These are phyloP conservation scores for Exocentrus adspersus DNA, from an alignment of 2,888 invertebrate species.

Conservation along the genomic window DNA sequence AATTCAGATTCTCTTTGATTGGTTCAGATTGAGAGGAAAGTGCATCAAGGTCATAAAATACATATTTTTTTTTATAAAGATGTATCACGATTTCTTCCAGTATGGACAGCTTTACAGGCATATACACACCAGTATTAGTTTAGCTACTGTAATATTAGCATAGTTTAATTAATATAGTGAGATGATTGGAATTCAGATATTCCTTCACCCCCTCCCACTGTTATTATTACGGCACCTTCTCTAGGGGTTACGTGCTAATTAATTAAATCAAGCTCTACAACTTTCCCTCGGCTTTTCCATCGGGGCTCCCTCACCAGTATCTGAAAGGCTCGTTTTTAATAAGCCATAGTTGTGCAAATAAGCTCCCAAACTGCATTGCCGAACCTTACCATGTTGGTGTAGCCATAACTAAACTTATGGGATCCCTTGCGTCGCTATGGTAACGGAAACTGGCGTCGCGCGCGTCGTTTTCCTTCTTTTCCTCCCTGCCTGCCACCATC, in stretches of 20 bases:
- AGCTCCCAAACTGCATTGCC: background rate
- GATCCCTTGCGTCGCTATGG: slow-evolving; percentile 17
- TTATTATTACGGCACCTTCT: background rate
- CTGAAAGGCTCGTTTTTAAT: slow-evolving; percentile 6
- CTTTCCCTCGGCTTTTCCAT: background rate
- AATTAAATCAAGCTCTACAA: slow-evolving; percentile 1
- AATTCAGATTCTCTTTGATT: too few relatives aligned
- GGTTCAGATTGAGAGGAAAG: too few relatives aligned
- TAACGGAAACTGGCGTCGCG: slow-evolving; percentile 4
- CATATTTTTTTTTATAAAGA: too few relatives aligned
- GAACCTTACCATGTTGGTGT: slow-evolving; percentile 9
- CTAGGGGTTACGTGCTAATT: background rate
- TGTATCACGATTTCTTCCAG: too few relatives aligned
- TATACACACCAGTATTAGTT: too few relatives aligned
- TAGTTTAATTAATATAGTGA: too few relatives aligned
- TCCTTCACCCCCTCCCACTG: background rate
- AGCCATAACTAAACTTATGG: slow-evolving; percentile 20
- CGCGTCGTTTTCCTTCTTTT: slow-evolving; percentile 9
- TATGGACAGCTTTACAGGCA: too few relatives aligned
- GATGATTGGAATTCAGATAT: background rate
- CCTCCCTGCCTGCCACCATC: slow-evolving; percentile 10
- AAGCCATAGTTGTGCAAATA: slow-evolving; percentile 4
- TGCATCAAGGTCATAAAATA: too few relatives aligned
- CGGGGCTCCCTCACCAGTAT: background rate
- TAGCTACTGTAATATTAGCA: too few relatives aligned